Evolutionary conservation across 2,113 vertebrate genomes (phyloP), one percentile per base, ranked within the genome.

Genomic region (Crotalus horridus): DNA sequence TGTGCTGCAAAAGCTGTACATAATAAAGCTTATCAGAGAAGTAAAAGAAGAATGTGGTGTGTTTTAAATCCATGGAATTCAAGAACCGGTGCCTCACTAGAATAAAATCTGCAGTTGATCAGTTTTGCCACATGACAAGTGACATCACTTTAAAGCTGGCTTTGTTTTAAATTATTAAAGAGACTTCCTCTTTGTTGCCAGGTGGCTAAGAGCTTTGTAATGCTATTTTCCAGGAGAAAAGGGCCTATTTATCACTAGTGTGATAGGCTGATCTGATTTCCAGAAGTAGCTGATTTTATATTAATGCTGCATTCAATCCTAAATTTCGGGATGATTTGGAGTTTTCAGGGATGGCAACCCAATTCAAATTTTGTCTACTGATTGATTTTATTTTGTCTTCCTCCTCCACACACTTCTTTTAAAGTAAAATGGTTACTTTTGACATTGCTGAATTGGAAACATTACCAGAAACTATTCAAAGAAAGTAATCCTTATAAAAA

Each of bases 1-100:
- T 29, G 89, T 58, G 95, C 91, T 94, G 10, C 85, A 85, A 85
- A 24, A 0, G 0, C 33, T 88, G 46, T 91, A 26, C 91, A 94
- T 92, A 94, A 26, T 88, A 94, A 26, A 85, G 56, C 24, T 94
- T 92, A 87, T n/a, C 55, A 88, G 93, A 95, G 43, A 24, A 94
- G 89, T 94, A 85, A 87, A 88, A 74, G 24, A 26, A 55, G 64
- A 43, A 85, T 4, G 15, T 61, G 20, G 33, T 21, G 20, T 21
- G 17, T 61, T 89, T 64, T 56, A 94, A 91, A 90, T 56, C 29
- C 54, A 0, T 92, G 85, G 87, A 93, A 93, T 94, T 96, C 54
- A 56, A 81, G 46, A 93, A 7, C 17, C 1, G 26, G 48, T 0
- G 1, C 46, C 85, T 88, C 92, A 33, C 43, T 55, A 17, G 7